Conservation (phyloP, 1,140 invertebrate genomes). For the Riptortus pedestris region DNA sequence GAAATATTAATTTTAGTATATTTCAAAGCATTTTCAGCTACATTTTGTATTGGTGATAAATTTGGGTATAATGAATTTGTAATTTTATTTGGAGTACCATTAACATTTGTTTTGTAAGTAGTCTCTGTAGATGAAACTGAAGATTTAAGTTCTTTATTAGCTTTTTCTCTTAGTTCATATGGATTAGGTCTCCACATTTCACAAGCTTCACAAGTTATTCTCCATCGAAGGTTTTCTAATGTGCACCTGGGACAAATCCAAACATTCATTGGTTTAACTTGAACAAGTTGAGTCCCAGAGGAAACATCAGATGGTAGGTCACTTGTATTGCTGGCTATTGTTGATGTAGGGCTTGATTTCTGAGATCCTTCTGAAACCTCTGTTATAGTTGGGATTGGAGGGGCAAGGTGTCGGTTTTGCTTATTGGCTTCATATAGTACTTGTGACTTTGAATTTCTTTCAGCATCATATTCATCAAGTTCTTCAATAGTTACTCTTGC, state of each 20-base stretch:
- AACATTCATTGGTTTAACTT: slow-evolving; percentile 20
- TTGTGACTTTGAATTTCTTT: slow-evolving; percentile 33
- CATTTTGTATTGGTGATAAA: too few relatives aligned
- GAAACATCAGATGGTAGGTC: neutral
- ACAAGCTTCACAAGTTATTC: slow-evolving; percentile 46
- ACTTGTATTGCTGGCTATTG: slow-evolving; percentile 12
- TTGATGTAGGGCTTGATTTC: slow-evolving; percentile 33
- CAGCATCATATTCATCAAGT: slow-evolving; percentile 29
- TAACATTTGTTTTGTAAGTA: too few relatives aligned
- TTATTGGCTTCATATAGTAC: slow-evolving; percentile 32
- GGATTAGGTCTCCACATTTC: slow-evolving; percentile 34
- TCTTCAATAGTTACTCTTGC: slow-evolving; percentile 32
- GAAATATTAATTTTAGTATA: too few relatives aligned
- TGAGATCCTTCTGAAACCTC: slow-evolving; percentile 36
- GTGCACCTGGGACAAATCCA: slow-evolving; percentile 47
- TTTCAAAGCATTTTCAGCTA: too few relatives aligned
- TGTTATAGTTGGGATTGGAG: slow-evolving; percentile 35
- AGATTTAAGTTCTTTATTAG: too few relatives aligned
- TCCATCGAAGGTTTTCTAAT: slow-evolving; percentile 45
- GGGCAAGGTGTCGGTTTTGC: slow-evolving; percentile 32
- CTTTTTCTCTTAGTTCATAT: slow-evolving; percentile 22
- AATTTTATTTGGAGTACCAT: too few relatives aligned
- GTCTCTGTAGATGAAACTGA: too few relatives aligned
- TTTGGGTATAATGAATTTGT: too few relatives aligned
- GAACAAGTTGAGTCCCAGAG: neutral